Percentiles rank a stretch among this genome's conserved stretches.
Conservation (phyloP, 2,888 invertebrate genomes). For the Bugulina stolonifera region DNA sequence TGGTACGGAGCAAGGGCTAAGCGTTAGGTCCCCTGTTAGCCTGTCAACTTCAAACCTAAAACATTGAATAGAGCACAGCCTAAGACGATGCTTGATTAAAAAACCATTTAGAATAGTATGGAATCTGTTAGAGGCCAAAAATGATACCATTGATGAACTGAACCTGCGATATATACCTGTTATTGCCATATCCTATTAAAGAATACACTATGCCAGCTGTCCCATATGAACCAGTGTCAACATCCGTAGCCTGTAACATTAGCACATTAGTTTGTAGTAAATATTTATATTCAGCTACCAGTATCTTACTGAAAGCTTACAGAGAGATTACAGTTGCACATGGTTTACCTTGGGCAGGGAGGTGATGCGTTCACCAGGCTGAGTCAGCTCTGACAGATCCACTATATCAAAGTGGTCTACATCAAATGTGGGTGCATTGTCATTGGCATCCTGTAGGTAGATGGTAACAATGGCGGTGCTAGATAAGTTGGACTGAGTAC, state of each 20-base stretch:
- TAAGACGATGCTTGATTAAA: too few relatives aligned
- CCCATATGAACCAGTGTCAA: constrained; percentile 3
- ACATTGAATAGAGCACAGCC: too few relatives aligned
- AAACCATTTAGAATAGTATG: too few relatives aligned
- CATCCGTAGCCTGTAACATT: neutral
- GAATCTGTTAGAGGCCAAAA: too few relatives aligned
- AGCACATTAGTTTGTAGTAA: neutral
- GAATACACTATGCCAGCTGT: constrained; percentile 8
- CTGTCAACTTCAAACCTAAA: constrained; percentile 72
- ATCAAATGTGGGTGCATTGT: constrained; percentile 65
- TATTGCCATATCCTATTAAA: neutral
- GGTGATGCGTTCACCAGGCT: constrained; percentile 77
- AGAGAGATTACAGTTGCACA: neutral
- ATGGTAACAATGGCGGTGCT: constrained; percentile 23
- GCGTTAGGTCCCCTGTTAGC: constrained; percentile 77
- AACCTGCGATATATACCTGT: constrained; percentile 55
- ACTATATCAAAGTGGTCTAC: constrained; percentile 62
- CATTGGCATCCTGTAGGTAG: constrained; percentile 10
- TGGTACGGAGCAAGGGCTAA: constrained; percentile 52
- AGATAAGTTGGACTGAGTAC: neutral
- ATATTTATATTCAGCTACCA: neutral
- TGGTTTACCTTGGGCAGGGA: constrained; percentile 68
- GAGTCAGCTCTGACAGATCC: constrained; percentile 82
- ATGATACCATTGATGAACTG: too few relatives aligned
- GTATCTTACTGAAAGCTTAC: too few relatives aligned